Evolutionary conservation across 2,888 invertebrate species (phyloP).

Genomic region (Blomia tropicalis): DNA sequence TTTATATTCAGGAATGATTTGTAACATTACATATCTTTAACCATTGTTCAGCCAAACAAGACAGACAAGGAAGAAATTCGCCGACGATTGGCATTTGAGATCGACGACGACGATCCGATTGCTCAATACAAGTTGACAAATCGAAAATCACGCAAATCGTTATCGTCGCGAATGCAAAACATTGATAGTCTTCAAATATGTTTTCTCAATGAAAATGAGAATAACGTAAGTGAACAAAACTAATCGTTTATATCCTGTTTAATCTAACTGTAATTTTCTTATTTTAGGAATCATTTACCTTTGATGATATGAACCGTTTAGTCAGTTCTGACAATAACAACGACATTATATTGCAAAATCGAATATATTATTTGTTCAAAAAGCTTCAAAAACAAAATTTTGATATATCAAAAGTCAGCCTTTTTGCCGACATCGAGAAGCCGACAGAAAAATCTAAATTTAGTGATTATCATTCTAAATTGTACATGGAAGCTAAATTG

Average conservation of each 20-base stretch:
- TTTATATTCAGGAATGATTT: not conserved
- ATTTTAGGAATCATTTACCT: constrained; percentile 11
- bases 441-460: constrained; percentile 16
- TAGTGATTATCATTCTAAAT: constrained; percentile 30
- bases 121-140: constrained; percentile 58
- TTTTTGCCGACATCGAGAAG: constrained; percentile 19
- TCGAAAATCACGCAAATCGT: constrained; percentile 42
- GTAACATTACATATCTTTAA: not conserved
- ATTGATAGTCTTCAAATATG: constrained; percentile 84
- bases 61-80: constrained; percentile 85
- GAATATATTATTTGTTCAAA: constrained; percentile 20
- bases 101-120: constrained; percentile 39
- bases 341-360: constrained; percentile 17
- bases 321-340: constrained; percentile 18
- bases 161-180: constrained; percentile 52
- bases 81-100: constrained; percentile 64
- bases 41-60: not conserved
- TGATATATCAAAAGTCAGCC: constrained; percentile 18
- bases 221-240: constrained; percentile 3
- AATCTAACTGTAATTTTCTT: not conserved
- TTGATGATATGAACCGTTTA: not conserved
- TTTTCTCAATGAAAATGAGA: constrained; percentile 89
- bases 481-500: constrained; percentile 71
- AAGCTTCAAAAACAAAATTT: constrained; percentile 15
- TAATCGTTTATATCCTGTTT: not conserved